Base-by-base conservation (phyloP, 2,113 vertebrate genomes). In the Balaenoptera acutorostrata region DNA sequence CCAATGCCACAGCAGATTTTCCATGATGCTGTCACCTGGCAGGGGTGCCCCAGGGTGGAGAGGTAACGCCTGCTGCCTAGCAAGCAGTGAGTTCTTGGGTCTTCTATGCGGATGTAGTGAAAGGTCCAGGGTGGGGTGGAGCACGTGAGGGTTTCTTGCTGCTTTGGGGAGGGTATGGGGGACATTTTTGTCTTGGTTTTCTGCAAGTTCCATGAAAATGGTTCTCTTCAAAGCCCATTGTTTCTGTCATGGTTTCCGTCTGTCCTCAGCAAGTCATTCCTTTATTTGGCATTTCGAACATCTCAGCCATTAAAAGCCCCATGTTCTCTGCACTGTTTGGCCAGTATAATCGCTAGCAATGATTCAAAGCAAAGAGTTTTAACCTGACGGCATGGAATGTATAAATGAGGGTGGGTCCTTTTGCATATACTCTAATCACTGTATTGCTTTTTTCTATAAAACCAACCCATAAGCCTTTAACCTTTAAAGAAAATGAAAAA, bases 241-340 rank as follows among this genome's bases (percentile, higher is more conserved):
- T 98, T 98, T 97, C 98, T 98, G 96, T 97, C 98, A 97, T 98
- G 96, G 93, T 98, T 98, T 98, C 98, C 98, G 96, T 98, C 97
- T 92, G 36, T 97, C 98, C 98, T 97, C 46, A 98, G 96, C 97
- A 94, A 97, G 88, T 97, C 99, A 98, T 98, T 98, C 98, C 98
- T 98, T 98, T 81, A 92, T 94, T 98, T 98, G 98, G 96, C 98
- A 98, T 98, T 96, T 96, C 96, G 75, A 97, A 84, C 98, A 98
- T 98, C 98, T 96, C 63, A 3, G 93, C 97, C 98, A 98, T 97
- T 33, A 74, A 97, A 98, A 98, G 86, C 93, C 96, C 98, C 96
- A 85, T 84, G 52, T 90, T 97, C 93, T 98, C 98, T 96, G 98
- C 98, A 98, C 98, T 98, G 97, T 98, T 99, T 98, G 98, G 98